Base-by-base conservation (phyloP, 1,140 invertebrate genomes). In the Periplaneta americana region DNA sequence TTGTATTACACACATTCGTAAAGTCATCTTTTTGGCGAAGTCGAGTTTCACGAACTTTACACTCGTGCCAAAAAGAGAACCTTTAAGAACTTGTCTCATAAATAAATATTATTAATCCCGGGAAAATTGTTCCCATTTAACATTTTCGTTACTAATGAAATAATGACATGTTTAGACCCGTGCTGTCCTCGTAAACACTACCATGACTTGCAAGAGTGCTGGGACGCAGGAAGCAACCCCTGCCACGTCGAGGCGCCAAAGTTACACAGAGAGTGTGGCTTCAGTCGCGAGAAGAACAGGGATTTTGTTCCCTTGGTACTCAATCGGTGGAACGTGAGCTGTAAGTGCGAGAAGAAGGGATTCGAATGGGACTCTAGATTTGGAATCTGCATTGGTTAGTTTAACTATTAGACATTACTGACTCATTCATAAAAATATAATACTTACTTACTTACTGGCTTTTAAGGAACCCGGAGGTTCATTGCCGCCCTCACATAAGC, bases 251-350 rank as follows among this genome's bases (percentile, higher is more conserved):
- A 74, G 78, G 28, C 9, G 17, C 34, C 75, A 83, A 76, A 36
- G 84, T 86, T 78, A 13, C 77, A 85, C 76, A 83, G 87, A 66
- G 77, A 85, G 78, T 93, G 92, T 84, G 48, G 17, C 0, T 84
- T 92, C 22, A 85, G 89, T 76, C 87, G 86, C 35, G 84, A 86
- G 28, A 77, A 88, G 74, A 93, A 93, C 86, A 88, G 84, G 34
- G 87, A 91, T 83, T 89, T 93, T 3, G 82, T 87, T 18, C 86
- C 89, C 32, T 86, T 93, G 6, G 86, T 90, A 0, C 81, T 84
- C 33, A 92, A 92, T 83, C 85, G 85, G 85, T 92, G 92, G 89
- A 93, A 93, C 85, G 87, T 92, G 57, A 89, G 87, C 34, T 93
- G 92, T 84, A 78, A 87, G 37, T 93, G 92, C 84, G 84, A 84